Base-by-base conservation (phyloP, 2,888 invertebrate genomes). In the Tanytarsus gracilentus region DNA sequence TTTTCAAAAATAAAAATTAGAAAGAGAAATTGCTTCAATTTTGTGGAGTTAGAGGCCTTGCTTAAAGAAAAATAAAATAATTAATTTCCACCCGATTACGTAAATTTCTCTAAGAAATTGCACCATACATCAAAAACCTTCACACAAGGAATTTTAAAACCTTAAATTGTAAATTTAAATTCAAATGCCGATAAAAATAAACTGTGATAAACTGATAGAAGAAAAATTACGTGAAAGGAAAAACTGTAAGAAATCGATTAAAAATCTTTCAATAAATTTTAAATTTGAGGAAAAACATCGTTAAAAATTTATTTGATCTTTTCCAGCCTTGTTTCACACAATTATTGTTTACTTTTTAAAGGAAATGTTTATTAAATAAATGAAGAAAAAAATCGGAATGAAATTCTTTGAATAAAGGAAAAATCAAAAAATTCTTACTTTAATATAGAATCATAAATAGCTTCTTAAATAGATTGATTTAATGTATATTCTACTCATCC, bases 131-230 rank as follows among this genome's bases (percentile, higher is more conserved):
- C n/a, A 36, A 36, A 36, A 14, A n/a, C 16, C 36, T 36, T 16
- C n/a, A 36, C 16, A 36, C 18, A 18, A 44, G 23, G 11, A 44
- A 9, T 23, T 18, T 39, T 40, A 18, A 23, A 44, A 18, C n/a
- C n/a, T n/a, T 44, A 8, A 44, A 9, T 44, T 44, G 44, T 44
- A 44, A 44, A 44, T 23, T 44, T 23, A 23, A 44, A 4, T 44
- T 44, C 23, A 44, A 44, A 44, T 44, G 44, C 18, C 11, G 44
- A 44, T 44, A 44, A 44, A 30, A 44, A 44, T 21, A 23, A 44
- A 44, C 44, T 44, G 44, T 44, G 44, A 44, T 44, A 44, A 16
- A 44, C 16, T 23, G 9, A 44, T 44, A 44, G 44, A 9, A 11
- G 23, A 44, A 36, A 33, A 36, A n/a, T n/a, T n/a, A n/a, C n/a